These are phyloP conservation scores for Phenacoccus solenopsis DNA, from an alignment of 1,140 invertebrate species.

Conservation along the genomic window DNA sequence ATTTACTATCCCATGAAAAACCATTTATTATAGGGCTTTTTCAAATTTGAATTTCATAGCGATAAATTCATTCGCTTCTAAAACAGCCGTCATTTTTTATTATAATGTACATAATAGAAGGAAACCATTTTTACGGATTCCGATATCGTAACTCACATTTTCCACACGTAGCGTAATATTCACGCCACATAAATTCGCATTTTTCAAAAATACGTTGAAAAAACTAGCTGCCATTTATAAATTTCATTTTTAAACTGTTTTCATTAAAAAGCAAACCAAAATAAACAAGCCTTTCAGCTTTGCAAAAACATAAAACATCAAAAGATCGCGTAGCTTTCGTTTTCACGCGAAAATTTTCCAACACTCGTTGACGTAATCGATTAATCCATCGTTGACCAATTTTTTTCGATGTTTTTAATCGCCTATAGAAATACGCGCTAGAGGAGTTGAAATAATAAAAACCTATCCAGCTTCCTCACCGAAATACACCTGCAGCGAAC, in stretches of 20 bases:
- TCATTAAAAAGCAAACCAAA: background rate
- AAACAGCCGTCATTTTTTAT: constrained; percentile 9
- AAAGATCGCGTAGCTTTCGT: too few species aligned
- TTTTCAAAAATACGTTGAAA: background rate
- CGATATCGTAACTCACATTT: background rate
- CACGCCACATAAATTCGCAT: background rate
- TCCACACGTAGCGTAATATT: background rate
- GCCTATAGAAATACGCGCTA: too few species aligned
- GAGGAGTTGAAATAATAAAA: too few species aligned
- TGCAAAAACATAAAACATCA: too few species aligned
- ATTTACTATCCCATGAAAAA: background rate
- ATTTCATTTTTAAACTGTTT: background rate
- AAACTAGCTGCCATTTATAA: too few species aligned
- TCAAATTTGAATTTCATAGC: constrained; percentile 7
- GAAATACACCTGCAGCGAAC: too few species aligned
- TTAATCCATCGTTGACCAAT: too few species aligned
- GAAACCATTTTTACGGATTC: background rate
- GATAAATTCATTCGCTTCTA: constrained; percentile 4
- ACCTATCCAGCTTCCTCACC: too few species aligned
- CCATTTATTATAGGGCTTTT: background rate
- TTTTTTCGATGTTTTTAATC: too few species aligned
- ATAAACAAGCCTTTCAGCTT: background rate
- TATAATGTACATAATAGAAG: background rate
- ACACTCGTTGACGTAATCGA: too few species aligned
- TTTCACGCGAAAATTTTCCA: too few species aligned